phyloP scores from a whole-genome alignment of 2,113 vertebrate genomes.

The Forbesichthys agassizii region DNA sequence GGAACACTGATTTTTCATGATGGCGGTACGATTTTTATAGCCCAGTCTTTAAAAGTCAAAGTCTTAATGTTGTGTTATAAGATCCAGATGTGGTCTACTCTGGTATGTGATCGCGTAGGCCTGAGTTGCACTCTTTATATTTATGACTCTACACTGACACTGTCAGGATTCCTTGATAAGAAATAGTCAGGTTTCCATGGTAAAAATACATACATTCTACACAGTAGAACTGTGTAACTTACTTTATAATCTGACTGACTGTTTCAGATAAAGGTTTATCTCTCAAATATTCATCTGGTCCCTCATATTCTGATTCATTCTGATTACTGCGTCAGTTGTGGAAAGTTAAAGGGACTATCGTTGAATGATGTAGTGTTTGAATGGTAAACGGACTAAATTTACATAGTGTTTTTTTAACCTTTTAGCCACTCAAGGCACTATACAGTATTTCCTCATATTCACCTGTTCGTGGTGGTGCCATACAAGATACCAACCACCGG shows the following conservation, averaged over 20 bases:
- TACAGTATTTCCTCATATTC: too few relatives aligned
- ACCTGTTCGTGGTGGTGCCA: too few relatives aligned
- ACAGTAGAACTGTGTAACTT: background rate
- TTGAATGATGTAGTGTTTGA: conserved; percentile 9
- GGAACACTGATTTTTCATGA: conserved; percentile 23
- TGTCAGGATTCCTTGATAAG: conserved; percentile 58
- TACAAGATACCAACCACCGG: too few relatives aligned
- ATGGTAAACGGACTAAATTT: too few relatives aligned
- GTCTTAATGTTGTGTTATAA: conserved; percentile 59
- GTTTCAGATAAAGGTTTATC: conserved; percentile 13
- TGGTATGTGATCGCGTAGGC: conserved; percentile 57
- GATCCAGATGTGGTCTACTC: conserved; percentile 71
- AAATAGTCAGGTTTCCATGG: conserved; percentile 53
- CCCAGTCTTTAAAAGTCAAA: conserved; percentile 53
- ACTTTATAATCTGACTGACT: background rate
- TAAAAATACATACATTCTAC: conserved; percentile 48
- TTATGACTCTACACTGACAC: conserved; percentile 56
- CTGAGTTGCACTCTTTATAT: conserved; percentile 59
- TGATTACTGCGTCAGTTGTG: conserved; percentile 33
- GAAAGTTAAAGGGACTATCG: background rate
- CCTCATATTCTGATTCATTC: conserved; percentile 8
- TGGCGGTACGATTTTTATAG: conserved; percentile 48
- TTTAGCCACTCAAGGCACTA: too few relatives aligned
- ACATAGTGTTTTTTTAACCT: too few relatives aligned
- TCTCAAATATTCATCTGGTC: background rate